These are phyloP conservation scores for Bostrychus sinensis DNA, from an alignment of 2,113 vertebrate genomes.

Conservation along the genomic window DNA sequence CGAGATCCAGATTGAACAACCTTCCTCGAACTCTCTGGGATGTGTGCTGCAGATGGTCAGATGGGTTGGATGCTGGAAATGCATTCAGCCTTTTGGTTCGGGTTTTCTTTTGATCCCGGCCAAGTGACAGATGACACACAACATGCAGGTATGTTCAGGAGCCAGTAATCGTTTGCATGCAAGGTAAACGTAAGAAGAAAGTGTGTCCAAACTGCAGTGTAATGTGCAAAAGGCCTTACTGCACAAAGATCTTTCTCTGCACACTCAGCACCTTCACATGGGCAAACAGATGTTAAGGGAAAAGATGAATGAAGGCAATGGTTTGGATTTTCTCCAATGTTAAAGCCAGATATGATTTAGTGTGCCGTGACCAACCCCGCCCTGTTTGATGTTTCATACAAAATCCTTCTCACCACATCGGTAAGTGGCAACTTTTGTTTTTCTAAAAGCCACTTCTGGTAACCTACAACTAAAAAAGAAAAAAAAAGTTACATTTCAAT, in stretches of 20 bases:
- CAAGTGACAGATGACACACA: constrained; percentile 1
- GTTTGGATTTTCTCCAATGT: not conserved
- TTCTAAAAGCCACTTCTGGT: no score
- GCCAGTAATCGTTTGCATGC: not conserved
- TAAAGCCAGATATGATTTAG: not conserved
- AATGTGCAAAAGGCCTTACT: not conserved
- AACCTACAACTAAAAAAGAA: no score
- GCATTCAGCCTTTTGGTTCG: not conserved
- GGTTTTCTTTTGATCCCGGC: not conserved
- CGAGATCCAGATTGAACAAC: constrained; percentile 50
- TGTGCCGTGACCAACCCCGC: not conserved
- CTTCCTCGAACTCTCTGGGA: constrained; percentile 42
- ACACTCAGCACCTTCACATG: constrained; percentile 13
- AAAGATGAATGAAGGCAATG: not conserved
- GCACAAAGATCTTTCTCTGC: not conserved
- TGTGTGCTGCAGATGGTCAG: constrained; percentile 67
- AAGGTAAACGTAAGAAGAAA: not conserved
- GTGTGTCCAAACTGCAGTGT: not conserved
- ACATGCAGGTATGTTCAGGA: not conserved
- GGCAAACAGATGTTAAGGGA: constrained; percentile 3
- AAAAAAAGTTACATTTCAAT: not conserved
- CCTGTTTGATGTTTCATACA: not conserved
- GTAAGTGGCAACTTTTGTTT: constrained; percentile 5
- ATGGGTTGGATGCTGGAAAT: constrained; percentile 22
- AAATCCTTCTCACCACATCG: constrained; percentile 4